Percentiles rank a stretch among this genome's conserved stretches.
These are phyloP conservation scores for Heliconius melpomene DNA, from an alignment of 1,140 invertebrate species.

Conservation along the genomic window DNA sequence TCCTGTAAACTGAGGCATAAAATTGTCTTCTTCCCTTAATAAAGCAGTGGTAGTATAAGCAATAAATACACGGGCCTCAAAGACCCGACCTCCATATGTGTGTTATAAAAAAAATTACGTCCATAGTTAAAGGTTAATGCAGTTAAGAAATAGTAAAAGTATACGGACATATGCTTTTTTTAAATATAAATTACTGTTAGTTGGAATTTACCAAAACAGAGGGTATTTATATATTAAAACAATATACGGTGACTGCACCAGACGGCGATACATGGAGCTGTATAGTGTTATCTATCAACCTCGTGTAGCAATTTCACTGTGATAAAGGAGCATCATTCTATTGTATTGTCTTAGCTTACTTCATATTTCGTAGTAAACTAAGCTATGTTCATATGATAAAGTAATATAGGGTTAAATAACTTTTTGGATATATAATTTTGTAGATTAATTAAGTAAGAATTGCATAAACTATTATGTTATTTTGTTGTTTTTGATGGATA, in stretches of 20 bases:
- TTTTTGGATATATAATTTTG: not conserved
- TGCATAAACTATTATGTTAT: not conserved
- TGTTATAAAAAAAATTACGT: no score
- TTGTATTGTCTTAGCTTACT: conserved; percentile 19
- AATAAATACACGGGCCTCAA: no score
- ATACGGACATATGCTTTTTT: not conserved
- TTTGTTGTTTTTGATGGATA: no score
- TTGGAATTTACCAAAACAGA: not conserved
- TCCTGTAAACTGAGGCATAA: no score
- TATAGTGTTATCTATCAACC: conserved; percentile 27
- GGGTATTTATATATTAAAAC: conserved; percentile 19
- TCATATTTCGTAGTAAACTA: not conserved
- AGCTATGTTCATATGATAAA: not conserved
- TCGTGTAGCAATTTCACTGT: conserved; percentile 23
- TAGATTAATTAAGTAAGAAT: no score
- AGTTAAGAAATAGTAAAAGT: not conserved
- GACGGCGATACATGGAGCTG: conserved; percentile 23
- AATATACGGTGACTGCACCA: conserved; percentile 24
- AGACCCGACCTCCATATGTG: no score
- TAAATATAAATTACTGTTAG: not conserved
- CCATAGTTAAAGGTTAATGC: not conserved
- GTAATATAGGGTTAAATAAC: not conserved
- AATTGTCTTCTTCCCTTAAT: no score
- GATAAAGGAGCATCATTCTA: conserved; percentile 22
- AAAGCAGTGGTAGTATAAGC: no score